phyloP scores from a whole-genome alignment of 2,888 invertebrate species.

The Nysson spinosus region DNA sequence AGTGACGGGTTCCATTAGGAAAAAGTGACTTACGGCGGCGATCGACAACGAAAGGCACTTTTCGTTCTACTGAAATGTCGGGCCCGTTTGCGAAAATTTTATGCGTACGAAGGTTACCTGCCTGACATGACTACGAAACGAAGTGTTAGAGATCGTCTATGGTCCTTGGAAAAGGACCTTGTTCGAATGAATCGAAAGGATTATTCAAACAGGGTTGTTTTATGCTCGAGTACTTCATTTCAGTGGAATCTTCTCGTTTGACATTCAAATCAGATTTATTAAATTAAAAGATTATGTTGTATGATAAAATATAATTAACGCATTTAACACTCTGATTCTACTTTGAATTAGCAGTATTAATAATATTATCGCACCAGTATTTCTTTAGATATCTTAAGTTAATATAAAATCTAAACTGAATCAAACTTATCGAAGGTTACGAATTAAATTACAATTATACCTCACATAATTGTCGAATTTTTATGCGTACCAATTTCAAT shows the following conservation, averaged over 20 bases:
- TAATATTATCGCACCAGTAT: too few species aligned
- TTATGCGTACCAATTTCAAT: too few species aligned
- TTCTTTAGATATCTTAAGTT: too few species aligned
- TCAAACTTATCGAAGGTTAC: too few species aligned
- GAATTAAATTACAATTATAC: too few species aligned
- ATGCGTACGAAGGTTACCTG: conserved; percentile 31
- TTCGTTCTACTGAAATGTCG: conserved; percentile 37
- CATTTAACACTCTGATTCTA: too few species aligned
- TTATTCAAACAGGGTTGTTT: neutral
- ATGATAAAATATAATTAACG: too few species aligned
- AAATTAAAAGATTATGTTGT: too few species aligned
- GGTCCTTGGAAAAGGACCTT: neutral
- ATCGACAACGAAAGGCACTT: conserved; percentile 70
- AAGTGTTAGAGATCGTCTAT: neutral
- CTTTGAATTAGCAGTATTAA: too few species aligned
- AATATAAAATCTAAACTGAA: too few species aligned
- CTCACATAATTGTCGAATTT: too few species aligned
- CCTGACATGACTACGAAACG: conserved; percentile 9
- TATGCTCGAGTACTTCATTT: neutral
- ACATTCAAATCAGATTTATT: too few species aligned
- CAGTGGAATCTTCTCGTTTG: neutral
- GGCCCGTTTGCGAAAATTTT: conserved; percentile 43
- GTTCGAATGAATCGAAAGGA: neutral
- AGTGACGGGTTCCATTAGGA: conserved; percentile 70
- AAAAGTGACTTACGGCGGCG: conserved; percentile 70